phyloP scores from a whole-genome alignment of 2,797 vertebrate genomes.

The Synaphobranchus kaupii region DNA sequence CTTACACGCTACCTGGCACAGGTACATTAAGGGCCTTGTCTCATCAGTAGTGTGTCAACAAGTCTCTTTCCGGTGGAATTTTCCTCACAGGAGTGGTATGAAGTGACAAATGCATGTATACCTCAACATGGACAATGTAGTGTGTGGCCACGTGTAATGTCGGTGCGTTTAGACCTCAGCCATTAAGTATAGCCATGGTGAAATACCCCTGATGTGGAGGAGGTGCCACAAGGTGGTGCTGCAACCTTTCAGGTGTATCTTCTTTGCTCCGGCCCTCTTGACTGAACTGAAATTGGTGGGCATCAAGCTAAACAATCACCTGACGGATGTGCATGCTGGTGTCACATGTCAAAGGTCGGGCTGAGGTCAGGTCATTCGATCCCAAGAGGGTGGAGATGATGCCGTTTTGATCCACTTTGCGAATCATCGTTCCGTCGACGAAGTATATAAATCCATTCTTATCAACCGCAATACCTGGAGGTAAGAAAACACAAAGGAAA shows the following conservation, averaged over 20 bases:
- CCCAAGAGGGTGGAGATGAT: conserved; percentile 96
- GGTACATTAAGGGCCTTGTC: not conserved
- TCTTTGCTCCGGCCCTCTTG: not conserved
- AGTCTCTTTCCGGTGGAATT: not conserved
- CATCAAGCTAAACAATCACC: conserved; percentile 68
- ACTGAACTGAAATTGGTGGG: not conserved
- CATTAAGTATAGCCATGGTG: not conserved
- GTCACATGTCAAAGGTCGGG: conserved; percentile 92
- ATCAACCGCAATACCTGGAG: conserved; percentile 88
- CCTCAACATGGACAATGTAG: conserved; percentile 12
- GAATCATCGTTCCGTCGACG: conserved; percentile 95
- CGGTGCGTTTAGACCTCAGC: not conserved
- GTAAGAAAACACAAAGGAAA: conserved; percentile 1
- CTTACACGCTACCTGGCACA: not conserved
- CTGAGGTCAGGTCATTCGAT: conserved; percentile 94
- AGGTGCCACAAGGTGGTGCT: conserved; percentile 51
- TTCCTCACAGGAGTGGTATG: not conserved
- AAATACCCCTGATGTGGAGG: conserved; percentile 9
- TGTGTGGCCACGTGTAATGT: not conserved
- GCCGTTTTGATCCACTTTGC: conserved; percentile 94
- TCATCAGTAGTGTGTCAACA: not conserved
- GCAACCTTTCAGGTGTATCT: conserved; percentile 25
- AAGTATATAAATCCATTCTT: conserved; percentile 97
- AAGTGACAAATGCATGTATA: not conserved
- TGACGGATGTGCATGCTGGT: conserved; percentile 97